Conservation (phyloP, 2,888 invertebrate species). For the Nudaria mundana region DNA sequence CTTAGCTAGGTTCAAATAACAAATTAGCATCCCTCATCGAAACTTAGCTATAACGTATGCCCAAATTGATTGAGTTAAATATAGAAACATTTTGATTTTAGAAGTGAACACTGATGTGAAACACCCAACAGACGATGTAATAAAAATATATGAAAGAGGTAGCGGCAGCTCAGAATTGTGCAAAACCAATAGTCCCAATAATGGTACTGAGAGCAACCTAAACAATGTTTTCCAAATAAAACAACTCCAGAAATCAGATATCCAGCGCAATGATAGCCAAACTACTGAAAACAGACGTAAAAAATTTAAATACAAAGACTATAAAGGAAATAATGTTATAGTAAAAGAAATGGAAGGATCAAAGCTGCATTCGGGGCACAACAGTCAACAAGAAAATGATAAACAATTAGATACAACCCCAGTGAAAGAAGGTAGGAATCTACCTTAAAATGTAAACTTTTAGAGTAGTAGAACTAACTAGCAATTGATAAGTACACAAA, state of each 20-base stretch:
- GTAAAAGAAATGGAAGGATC: not conserved
- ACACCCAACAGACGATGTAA: not conserved
- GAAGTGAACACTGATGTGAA: not conserved
- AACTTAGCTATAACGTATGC: no score
- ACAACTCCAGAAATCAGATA: not conserved
- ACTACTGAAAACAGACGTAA: not conserved
- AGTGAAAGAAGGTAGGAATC: not conserved
- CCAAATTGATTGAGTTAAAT: no score
- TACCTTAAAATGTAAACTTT: no score
- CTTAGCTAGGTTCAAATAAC: no score
- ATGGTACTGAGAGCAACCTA: not conserved
- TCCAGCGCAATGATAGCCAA: not conserved
- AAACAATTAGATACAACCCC: not conserved
- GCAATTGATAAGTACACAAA: no score
- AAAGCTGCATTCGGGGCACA: not conserved
- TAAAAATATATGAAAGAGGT: constrained; percentile 4
- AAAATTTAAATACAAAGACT: not conserved
- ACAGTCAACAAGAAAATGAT: not conserved
- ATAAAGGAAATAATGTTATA: not conserved
- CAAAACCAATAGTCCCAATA: not conserved
- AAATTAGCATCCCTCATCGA: no score
- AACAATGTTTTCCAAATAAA: not conserved
- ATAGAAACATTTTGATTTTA: no score
- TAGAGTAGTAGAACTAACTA: no score
- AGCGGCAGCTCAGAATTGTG: not conserved